phyloP scores from a whole-genome alignment of 2,797 vertebrate genomes.

The Poecilia wingei region DNA sequence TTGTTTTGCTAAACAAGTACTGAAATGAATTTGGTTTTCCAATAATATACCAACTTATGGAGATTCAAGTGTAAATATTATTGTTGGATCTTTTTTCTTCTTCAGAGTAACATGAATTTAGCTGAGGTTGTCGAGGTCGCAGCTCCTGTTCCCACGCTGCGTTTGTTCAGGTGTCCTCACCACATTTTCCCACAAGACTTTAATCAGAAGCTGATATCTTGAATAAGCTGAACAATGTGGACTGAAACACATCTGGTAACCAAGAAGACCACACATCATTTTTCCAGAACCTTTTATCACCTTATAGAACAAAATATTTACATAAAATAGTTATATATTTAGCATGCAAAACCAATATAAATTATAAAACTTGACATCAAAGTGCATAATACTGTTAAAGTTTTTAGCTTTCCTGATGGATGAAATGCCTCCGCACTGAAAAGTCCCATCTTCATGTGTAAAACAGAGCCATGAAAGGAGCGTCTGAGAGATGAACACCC shows the following conservation, averaged over 20 bases:
- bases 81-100: not conserved
- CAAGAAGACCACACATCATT: conserved; percentile 13
- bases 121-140: not conserved
- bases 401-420: not conserved
- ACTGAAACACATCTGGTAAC: not conserved
- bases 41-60: too few species aligned
- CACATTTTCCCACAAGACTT: conserved; percentile 51
- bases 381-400: conserved; percentile 72
- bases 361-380: conserved; percentile 76
- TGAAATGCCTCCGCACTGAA: conserved; percentile 20
- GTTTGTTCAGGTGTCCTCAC: conserved; percentile 8
- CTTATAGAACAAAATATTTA: conserved; percentile 52
- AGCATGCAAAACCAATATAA: conserved; percentile 74
- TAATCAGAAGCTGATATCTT: conserved; percentile 37
- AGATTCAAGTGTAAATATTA: not conserved
- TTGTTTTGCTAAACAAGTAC: not conserved
- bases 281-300: conserved; percentile 44
- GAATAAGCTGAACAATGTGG: conserved; percentile 50
- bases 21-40: not conserved
- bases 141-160: not conserved
- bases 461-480: conserved; percentile 82
- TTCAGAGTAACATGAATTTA: not conserved
- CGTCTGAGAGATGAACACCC: conserved; percentile 72
- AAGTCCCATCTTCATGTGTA: conserved; percentile 63
- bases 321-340: conserved; percentile 60